Base-by-base conservation (phyloP, 2,113 vertebrate species). In the Acanthisitta chloris region DNA sequence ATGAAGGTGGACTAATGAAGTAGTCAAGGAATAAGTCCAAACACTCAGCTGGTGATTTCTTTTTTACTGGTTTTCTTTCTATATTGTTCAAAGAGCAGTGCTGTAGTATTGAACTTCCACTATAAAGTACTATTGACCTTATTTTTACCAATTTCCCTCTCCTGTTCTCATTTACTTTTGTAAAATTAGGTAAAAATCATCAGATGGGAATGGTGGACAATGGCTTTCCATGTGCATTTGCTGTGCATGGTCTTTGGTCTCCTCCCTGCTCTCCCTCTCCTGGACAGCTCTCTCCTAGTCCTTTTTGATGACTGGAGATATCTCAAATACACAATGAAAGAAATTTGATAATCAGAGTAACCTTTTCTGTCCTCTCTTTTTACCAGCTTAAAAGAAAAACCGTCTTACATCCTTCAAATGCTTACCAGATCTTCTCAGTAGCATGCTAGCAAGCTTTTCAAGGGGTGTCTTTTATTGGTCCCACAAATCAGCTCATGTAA, bases 1-100 rank as follows among this genome's bases (percentile, higher is more conserved):
- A 92, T 18, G 42, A 97, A 88, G 31, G 61, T 72, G 59, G 54
- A 80, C 86, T 95, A 86, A 93, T 88, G 65, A 86, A 94, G 92
- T 73, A 90, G 81, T 92, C 79, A 82, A 94, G 69, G 76, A 92
- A 78, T 81, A 89, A 62, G 59, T 92, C 88, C 91, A 93, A 92
- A 94, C 52, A 87, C 34, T 87, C 81, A 65, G 58, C 24, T 86
- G 83, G 76, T 70, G 90, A 92, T 92, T 81, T 92, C 38, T 93
- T 95, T 96, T 88, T 78, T 48, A 52, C 55, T 81, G 19, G 24
- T 90, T 94, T 86, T 67, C 62, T 84, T 92, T 66, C 46, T 70
- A 2, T 69, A 21, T 33, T 79, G 10, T 76, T 81, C 57, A 61
- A 77, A 92, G 58, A 77, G 11, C 26, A 70, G 14, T 48, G 34